Conservation (phyloP, 2,113 vertebrate genomes). For the Lampris megalopsis region DNA sequence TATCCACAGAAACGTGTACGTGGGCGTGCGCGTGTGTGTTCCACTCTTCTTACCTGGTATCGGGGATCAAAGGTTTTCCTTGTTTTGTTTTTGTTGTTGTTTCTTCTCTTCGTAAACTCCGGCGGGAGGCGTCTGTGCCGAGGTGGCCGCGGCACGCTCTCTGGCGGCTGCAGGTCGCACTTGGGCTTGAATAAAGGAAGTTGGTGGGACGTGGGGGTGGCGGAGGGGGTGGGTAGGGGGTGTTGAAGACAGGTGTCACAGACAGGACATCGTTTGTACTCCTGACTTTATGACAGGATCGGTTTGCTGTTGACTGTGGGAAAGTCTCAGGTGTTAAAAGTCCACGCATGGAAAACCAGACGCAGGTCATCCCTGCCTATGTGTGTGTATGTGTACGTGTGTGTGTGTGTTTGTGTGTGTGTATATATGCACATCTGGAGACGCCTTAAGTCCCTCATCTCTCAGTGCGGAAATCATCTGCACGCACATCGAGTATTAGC, state of each 20-base stretch:
- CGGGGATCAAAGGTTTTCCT: neutral
- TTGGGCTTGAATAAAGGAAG: slow-evolving; percentile 9
- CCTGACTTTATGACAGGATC: slow-evolving; percentile 18
- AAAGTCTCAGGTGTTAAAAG: slow-evolving; percentile 29
- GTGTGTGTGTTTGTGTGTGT: neutral
- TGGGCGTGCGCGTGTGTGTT: neutral
- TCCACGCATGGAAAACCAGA: slow-evolving; percentile 12
- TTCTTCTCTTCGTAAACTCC: too few relatives aligned
- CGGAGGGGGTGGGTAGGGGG: too few relatives aligned
- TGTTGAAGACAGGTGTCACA: neutral
- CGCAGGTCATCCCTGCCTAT: neutral
- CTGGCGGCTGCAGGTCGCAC: neutral
- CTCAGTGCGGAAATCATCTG: too few relatives aligned
- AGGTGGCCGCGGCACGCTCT: neutral
- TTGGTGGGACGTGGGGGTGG: neutral
- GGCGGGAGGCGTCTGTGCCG: too few relatives aligned
- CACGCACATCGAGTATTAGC: neutral
- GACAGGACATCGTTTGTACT: slow-evolving; percentile 7
- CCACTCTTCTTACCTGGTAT: neutral
- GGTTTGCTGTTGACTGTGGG: slow-evolving; percentile 30
- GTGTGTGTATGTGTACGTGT: too few relatives aligned
- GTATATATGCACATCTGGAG: neutral
- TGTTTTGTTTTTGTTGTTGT: too few relatives aligned
- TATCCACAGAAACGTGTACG: neutral
- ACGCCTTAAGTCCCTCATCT: neutral